Base-by-base conservation (phyloP, 2,888 invertebrate genomes). In the Phyto melanocephala region DNA sequence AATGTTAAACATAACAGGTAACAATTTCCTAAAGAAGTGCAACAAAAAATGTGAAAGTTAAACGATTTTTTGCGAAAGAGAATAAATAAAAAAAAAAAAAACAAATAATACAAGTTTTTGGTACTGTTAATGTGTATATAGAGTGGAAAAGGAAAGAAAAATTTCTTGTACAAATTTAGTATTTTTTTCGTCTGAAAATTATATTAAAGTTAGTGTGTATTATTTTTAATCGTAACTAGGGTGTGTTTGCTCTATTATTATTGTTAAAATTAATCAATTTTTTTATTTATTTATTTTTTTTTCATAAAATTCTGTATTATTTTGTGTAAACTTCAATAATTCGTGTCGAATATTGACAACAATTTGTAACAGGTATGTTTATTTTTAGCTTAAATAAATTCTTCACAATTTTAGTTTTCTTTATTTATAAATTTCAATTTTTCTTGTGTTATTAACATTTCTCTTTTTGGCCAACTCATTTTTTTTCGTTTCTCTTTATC, bases 1-100 rank as follows among this genome's bases (percentile, higher is more conserved):
- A 63, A 70, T 63, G 63, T 58, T 65, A 20, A 7, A 50, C 68
- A 75, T 35, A 63, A 72, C 58, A 80, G 70, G 75, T 80, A 76
- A 80, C 60, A 65, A 33, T 24, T 70, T 62, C 11, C 3, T 13
- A 15, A 35, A 17, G 52, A 82, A 76, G 75, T 75, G 78, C 60
- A 28, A 42, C 35, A 56, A 68, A 63, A 65, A 52, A 50, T 76
- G 79, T 82, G 82, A 82, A 82, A 82, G 75, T 76, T 76, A 37
- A 63, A 42, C 40, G 15, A 37, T 50, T 45, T 72, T 60, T 79
- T 11, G 33, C 58, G 15, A 52, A 45, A 67, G 17, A 62, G 60
- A 22, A 60, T 54, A 58, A n/a, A n/a, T n/a, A 52, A 58, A 28
- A 37, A 56, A 72, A 50, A 28, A 6, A 50, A 77, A 17, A 54